Conservation (phyloP, 2,113 vertebrate genomes). For the Chloroceryle aenea region DNA sequence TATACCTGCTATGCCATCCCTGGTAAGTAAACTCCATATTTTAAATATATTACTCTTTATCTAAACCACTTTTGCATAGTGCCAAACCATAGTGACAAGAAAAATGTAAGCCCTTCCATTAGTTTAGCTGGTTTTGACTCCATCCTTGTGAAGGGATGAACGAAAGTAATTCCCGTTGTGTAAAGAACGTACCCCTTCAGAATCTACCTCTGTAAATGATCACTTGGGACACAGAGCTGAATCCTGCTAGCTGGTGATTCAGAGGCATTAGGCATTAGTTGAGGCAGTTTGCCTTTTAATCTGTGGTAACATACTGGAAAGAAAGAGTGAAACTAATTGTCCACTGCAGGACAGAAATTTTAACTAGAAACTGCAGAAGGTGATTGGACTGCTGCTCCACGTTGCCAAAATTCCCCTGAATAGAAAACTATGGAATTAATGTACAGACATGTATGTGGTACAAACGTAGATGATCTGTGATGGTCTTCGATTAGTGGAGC, state of each 20-base stretch:
- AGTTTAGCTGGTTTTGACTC: not conserved
- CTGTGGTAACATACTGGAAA: not conserved
- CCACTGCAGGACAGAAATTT: not conserved
- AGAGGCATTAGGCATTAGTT: not conserved
- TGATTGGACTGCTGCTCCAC: not conserved
- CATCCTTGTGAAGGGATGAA: not conserved
- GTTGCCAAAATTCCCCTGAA: not conserved
- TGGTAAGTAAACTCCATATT: conserved; percentile 78
- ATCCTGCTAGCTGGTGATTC: not conserved
- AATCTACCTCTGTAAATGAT: not conserved
- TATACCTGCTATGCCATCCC: conserved; percentile 78
- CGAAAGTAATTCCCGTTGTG: not conserved
- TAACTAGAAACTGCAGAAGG: not conserved
- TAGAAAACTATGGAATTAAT: not conserved
- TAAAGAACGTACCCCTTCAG: not conserved
- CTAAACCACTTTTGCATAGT: not conserved
- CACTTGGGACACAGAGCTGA: not conserved
- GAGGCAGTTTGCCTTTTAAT: not conserved
- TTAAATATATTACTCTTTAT: not conserved
- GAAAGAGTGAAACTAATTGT: not conserved
- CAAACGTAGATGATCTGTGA: not conserved
- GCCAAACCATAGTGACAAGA: not conserved
- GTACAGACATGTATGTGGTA: not conserved
- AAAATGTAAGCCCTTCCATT: not conserved
- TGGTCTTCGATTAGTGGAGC: not conserved